Evolutionary conservation across 2,888 invertebrate species (phyloP).

Genomic region (Spilarctia lutea): DNA sequence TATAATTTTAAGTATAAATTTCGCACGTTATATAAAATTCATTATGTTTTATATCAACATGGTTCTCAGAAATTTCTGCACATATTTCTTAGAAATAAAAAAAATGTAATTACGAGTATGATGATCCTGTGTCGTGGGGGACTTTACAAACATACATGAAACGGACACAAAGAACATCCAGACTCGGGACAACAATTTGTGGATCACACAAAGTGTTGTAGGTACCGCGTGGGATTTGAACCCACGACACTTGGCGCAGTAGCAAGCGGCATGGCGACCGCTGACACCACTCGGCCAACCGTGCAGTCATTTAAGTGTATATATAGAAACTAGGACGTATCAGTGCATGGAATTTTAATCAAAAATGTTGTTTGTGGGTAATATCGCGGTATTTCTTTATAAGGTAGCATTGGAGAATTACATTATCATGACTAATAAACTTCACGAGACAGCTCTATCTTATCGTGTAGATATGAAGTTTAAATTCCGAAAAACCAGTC

Average conservation of each 20-base stretch:
- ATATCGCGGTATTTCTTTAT: neutral
- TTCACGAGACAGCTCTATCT: neutral
- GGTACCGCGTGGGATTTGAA: too few species aligned
- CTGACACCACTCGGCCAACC: too few species aligned
- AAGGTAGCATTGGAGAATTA: neutral
- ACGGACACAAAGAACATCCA: too few species aligned
- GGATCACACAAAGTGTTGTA: too few species aligned
- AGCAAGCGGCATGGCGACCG: too few species aligned
- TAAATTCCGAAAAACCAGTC: slow-evolving; percentile 6
- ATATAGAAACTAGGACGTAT: neutral
- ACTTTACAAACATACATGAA: too few species aligned
- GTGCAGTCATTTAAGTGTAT: too few species aligned
- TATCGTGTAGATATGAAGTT: neutral
- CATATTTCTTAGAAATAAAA: neutral
- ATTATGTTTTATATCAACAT: neutral
- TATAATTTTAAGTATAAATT: too few species aligned
- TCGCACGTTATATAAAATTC: neutral
- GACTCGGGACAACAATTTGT: too few species aligned
- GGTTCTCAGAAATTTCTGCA: neutral
- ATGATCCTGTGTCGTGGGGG: too few species aligned
- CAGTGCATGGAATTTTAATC: neutral
- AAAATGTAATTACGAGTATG: neutral
- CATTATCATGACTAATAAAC: slow-evolving; percentile 1
- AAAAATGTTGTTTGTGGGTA: neutral
- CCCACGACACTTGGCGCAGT: too few species aligned